Percentiles rank a stretch among this genome's conserved stretches.
Evolutionary conservation across 2,797 vertebrate genomes (phyloP).

Genomic region (Enteromius argenteus): DNA sequence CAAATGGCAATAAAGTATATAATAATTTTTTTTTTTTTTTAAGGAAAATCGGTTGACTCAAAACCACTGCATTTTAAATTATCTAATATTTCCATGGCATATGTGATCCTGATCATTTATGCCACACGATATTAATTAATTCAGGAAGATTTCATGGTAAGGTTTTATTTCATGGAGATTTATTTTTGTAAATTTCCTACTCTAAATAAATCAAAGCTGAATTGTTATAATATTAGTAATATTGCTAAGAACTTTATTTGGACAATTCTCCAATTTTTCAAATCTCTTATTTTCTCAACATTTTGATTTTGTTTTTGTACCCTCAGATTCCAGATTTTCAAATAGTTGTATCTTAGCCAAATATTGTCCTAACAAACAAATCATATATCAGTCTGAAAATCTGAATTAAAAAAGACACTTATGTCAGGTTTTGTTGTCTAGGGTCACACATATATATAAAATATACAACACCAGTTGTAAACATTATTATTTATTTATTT

Average conservation of each 20-base stretch:
- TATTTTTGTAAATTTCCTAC: not conserved
- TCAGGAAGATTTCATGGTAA: too few species aligned
- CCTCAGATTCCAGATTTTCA: too few species aligned
- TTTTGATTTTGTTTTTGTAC: not conserved
- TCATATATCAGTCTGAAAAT: not conserved
- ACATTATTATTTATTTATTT: not conserved
- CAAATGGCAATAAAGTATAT: not conserved
- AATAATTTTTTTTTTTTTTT: not conserved
- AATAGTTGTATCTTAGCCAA: too few species aligned
- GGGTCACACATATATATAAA: too few species aligned
- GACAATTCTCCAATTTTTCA: too few species aligned
- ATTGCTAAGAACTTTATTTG: too few species aligned
- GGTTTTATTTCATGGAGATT: not conserved
- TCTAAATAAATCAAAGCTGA: not conserved
- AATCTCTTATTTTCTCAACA: not conserved
- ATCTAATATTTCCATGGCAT: not conserved
- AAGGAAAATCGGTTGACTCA: not conserved
- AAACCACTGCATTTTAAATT: not conserved
- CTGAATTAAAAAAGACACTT: too few species aligned
- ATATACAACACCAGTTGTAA: not conserved
- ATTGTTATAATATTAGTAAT: too few species aligned
- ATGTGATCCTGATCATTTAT: not conserved
- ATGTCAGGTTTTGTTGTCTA: too few species aligned
- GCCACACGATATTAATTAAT: not conserved
- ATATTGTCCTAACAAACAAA: too few species aligned